Evolutionary conservation across 2,797 vertebrate species (phyloP), one percentile per base, ranked within the genome.

Genomic region (Nannoperca obscura): DNA sequence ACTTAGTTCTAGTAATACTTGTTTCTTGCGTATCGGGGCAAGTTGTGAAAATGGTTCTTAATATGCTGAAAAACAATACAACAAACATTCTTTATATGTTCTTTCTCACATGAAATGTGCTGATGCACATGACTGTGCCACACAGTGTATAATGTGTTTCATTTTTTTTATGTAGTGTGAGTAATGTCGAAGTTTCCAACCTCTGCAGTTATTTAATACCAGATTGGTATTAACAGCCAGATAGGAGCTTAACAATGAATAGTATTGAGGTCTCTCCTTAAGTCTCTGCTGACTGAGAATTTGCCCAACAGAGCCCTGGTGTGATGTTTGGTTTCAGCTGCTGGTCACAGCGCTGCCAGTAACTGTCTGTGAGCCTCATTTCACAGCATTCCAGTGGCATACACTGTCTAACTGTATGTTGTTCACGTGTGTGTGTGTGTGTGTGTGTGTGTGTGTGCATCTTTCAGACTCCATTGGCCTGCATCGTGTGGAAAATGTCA

Each of bases 401-500:
- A 40, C 44, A n/a, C 36, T 15, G 20, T 59, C 19, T 70, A 34
- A 58, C 53, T 30, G 30, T 47, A 46, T 55, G 71, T 50, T 66
- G 54, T 84, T 30, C 2, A 38, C 36, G 9, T 22, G 2, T 27
- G 7, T 68, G 30, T 32, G 34, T 72, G 24, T 65, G 32, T 77
- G 22, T 78, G 22, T 2, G 3, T 74, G 12, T 75, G 24, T 65
- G 32, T 77, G 27, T 78, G 22, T 61, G 53, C 44, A 34, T 57
- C 54, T 79, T 54, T 58, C 27, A 99, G 98, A 99, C 93, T 95
- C 96, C 81, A 94, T 99, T 46, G 98, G 98, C 59, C 94, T 99
- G 82, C 98, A 99, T 84, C 96, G 98, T 67, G 98, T 99, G 82
- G 98, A 99, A 88, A 99, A 99, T 46, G 95, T 91, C 80, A 99